phyloP scores from a whole-genome alignment of 2,888 invertebrate genomes.

The Cantharis nigra region DNA sequence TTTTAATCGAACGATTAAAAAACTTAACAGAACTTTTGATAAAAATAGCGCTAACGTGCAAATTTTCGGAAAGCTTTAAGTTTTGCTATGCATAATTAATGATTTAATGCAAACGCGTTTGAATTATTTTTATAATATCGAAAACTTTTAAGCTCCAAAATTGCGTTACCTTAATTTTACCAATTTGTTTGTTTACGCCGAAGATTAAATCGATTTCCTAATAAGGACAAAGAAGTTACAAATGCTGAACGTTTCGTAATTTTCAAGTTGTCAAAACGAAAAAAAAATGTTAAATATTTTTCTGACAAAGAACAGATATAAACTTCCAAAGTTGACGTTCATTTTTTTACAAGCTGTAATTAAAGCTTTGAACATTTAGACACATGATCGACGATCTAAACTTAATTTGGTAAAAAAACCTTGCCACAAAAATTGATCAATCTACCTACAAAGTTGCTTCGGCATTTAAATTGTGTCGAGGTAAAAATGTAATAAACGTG shows the following conservation, averaged over 20 bases:
- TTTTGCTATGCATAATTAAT: not conserved
- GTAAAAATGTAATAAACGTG: not conserved
- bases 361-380: not conserved
- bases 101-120: not conserved
- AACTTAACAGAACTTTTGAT: not conserved
- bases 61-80: not conserved
- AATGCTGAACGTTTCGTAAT: not conserved
- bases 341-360: not conserved
- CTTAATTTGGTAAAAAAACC: not conserved
- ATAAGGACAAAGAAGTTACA: not conserved
- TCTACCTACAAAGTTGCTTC: not conserved
- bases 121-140: not conserved
- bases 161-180: not conserved
- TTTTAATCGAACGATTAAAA: not conserved
- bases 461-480: not conserved
- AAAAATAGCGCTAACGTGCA: not conserved
- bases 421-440: not conserved
- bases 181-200: not conserved
- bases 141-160: not conserved
- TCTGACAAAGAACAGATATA: not conserved
- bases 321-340: not conserved
- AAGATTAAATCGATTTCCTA: not conserved
- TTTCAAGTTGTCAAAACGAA: not conserved
- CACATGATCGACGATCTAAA: not conserved
- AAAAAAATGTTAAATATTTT: not conserved